phyloP scores from a whole-genome alignment of 2,113 vertebrate species.

The Saccopteryx bilineata region DNA sequence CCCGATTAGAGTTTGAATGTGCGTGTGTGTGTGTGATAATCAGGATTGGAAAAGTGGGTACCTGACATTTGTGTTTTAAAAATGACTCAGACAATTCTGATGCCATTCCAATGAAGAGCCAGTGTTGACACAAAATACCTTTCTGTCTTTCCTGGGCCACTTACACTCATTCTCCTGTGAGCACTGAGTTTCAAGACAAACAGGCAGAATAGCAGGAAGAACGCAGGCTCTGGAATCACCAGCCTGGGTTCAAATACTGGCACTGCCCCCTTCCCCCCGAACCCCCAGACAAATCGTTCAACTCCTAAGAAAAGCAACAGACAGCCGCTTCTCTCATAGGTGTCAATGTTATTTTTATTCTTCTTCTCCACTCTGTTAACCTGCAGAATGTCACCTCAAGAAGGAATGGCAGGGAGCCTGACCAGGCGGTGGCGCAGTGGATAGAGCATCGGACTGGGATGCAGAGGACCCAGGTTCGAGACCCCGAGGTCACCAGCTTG shows the following conservation, averaged over 20 bases:
- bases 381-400: too few relatives aligned
- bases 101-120: background rate
- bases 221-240: background rate
- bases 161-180: rapidly evolving
- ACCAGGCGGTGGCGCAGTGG: too few relatives aligned
- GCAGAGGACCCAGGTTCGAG: too few relatives aligned
- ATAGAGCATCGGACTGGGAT: too few relatives aligned
- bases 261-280: background rate
- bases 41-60: background rate
- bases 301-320: background rate
- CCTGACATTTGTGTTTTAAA: background rate
- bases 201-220: rapidly evolving
- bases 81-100: background rate
- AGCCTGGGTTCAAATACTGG: background rate
- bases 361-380: background rate
- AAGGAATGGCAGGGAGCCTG: background rate
- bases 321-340: background rate
- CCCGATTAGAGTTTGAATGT: background rate
- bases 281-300: background rate
- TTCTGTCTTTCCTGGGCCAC: background rate
- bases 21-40: too few relatives aligned
- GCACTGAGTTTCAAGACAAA: background rate
- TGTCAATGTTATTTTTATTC: rapidly evolving
- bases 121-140: background rate
- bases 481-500: too few relatives aligned